phyloP scores from a whole-genome alignment of 2,797 vertebrate genomes.

The Paguma larvata region DNA sequence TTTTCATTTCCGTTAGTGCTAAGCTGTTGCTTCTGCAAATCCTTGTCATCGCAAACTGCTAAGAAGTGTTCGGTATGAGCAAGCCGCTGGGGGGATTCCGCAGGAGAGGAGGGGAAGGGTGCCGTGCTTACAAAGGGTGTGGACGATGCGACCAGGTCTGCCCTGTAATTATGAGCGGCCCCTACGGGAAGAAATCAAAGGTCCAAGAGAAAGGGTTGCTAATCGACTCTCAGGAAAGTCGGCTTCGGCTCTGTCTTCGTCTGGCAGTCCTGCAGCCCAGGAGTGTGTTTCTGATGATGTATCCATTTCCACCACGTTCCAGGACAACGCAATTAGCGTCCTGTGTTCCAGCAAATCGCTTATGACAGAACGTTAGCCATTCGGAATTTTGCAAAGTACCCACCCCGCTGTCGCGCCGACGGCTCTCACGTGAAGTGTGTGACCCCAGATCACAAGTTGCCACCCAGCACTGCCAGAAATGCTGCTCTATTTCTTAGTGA shows the following conservation, averaged over 20 bases:
- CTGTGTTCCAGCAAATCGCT: not conserved
- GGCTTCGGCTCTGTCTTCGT: not conserved
- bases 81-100: not conserved
- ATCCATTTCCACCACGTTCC: not conserved
- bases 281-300: conserved; percentile 7
- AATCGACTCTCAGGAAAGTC: not conserved
- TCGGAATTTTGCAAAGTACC: not conserved
- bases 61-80: not conserved
- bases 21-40: not conserved
- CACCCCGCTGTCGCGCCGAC: not conserved
- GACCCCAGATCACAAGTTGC: not conserved
- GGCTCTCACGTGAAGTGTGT: not conserved
- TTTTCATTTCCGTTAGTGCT: not conserved
- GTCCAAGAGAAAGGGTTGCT: not conserved
- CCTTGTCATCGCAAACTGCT: not conserved
- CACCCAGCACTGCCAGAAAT: not conserved
- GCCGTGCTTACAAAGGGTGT: not conserved
- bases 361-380: not conserved
- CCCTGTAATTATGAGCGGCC: not conserved
- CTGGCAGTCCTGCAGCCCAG: not conserved
- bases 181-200: not conserved
- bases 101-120: not conserved
- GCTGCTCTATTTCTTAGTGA: not conserved
- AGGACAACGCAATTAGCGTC: not conserved
- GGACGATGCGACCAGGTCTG: not conserved